Percentiles rank a stretch among this genome's conserved stretches.
phyloP scores from a whole-genome alignment of 64 coral and sea anemone genomes.

The Montipora sp. region DNA sequence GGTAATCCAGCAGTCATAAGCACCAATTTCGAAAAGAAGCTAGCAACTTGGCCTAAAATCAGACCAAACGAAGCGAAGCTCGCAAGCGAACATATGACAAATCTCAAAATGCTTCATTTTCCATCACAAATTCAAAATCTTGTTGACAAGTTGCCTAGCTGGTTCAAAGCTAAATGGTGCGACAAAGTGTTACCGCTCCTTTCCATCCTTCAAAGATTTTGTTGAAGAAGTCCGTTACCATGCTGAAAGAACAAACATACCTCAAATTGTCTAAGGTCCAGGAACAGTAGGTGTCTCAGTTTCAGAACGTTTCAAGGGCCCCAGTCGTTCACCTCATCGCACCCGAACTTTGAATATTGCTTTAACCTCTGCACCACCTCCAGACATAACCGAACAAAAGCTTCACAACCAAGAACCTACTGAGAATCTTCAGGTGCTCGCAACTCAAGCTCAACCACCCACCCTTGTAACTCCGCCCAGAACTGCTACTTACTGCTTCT shows the following conservation, averaged over 20 bases:
- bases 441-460: constrained; percentile 38
- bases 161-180: constrained; percentile 72
- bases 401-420: constrained; percentile 4
- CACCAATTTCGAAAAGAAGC: constrained; percentile 62
- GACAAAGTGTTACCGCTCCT: constrained; percentile 63
- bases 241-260: constrained; percentile 66
- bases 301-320: background rate
- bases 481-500: constrained; percentile 49
- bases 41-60: constrained; percentile 43
- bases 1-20: constrained; percentile 53
- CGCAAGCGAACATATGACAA: constrained; percentile 56
- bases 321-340: background rate
- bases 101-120: constrained; percentile 62
- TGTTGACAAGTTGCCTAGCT: constrained; percentile 66
- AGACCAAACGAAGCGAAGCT: constrained; percentile 47
- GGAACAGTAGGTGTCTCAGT: background rate
- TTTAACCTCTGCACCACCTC: constrained; percentile 12
- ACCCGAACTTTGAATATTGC: background rate
- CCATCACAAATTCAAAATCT: constrained; percentile 63
- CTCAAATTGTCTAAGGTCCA: constrained; percentile 6
- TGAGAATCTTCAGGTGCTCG: background rate
- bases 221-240: constrained; percentile 57
- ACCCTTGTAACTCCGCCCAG: background rate
- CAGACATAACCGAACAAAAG: background rate
- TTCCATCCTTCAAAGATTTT: constrained; percentile 62